Conservation (phyloP, 2,888 invertebrate genomes). For the Xanthostigma xanthostigma region DNA sequence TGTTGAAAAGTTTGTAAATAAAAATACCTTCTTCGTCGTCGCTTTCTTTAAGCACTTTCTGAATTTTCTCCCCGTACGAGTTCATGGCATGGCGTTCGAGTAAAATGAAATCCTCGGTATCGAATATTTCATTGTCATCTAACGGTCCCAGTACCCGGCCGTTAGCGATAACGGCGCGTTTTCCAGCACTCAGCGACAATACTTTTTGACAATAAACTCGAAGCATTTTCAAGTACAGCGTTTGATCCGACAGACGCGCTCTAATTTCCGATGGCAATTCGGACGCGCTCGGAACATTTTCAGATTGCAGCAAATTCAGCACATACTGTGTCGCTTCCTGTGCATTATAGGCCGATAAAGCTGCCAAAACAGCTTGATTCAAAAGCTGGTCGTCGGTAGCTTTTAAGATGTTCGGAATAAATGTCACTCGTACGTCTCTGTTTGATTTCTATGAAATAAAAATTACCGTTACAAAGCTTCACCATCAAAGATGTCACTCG, state of each 20-base stretch:
- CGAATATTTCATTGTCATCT: constrained; percentile 54
- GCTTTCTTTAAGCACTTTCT: constrained; percentile 33
- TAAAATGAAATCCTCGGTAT: constrained; percentile 75
- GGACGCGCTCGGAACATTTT: background rate
- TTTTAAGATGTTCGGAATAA: constrained; percentile 50
- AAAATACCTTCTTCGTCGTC: constrained; percentile 24
- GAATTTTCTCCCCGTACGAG: constrained; percentile 57
- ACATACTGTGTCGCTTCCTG: constrained; percentile 44
- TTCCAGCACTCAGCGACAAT: constrained; percentile 48
- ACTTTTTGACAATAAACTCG: constrained; percentile 55
- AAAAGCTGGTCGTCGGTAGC: constrained; percentile 36
- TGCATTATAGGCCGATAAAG: constrained; percentile 41
- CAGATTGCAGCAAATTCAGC: constrained; percentile 12
- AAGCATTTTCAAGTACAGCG: constrained; percentile 49
- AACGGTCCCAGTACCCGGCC: constrained; percentile 82
- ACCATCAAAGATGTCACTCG: no score
- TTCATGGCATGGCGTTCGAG: constrained; percentile 64
- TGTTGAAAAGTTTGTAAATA: no score
- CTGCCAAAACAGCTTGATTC: constrained; percentile 55
- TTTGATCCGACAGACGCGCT: constrained; percentile 40
- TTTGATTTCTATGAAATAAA: constrained; percentile 40
- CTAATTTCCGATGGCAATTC: constrained; percentile 28
- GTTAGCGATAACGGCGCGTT: constrained; percentile 68
- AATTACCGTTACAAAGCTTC: background rate
- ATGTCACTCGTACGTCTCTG: constrained; percentile 51